Conservation (phyloP, 2,888 invertebrate genomes). For the Blera fallax region DNA sequence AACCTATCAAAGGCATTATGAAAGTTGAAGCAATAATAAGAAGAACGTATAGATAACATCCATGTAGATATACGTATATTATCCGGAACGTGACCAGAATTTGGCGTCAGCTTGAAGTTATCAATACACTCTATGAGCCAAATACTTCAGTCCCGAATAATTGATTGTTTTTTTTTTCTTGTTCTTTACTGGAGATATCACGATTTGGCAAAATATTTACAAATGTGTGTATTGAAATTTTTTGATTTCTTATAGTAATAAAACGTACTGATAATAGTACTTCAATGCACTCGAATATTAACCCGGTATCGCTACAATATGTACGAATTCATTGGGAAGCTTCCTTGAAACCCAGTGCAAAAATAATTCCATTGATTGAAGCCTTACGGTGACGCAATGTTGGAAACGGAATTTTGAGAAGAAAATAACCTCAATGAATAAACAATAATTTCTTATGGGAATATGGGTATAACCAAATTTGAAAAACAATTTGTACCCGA, state of each 20-base stretch:
- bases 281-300: too few species aligned
- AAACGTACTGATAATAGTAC: too few species aligned
- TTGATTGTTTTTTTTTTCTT: slow-evolving; percentile 27
- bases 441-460: too few species aligned
- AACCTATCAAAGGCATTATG: slow-evolving; percentile 24
- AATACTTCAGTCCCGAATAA: slow-evolving; percentile 21
- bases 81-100: slow-evolving; percentile 49
- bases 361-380: too few species aligned
- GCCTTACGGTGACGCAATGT: too few species aligned
- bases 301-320: too few species aligned
- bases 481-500: background rate
- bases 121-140: slow-evolving; percentile 18
- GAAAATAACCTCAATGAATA: too few species aligned
- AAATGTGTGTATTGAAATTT: background rate
- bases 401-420: background rate
- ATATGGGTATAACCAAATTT: too few species aligned
- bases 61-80: background rate
- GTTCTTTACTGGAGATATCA: background rate
- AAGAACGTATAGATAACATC: slow-evolving; percentile 19
- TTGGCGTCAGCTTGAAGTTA: slow-evolving; percentile 16
- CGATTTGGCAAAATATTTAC: background rate
- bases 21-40: slow-evolving; percentile 15
- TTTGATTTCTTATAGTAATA: background rate
- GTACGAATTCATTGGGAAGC: too few species aligned
- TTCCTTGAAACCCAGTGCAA: too few species aligned